Base-by-base conservation (phyloP, 2,113 vertebrate genomes). In the Heterotilapia buettikoferi region DNA sequence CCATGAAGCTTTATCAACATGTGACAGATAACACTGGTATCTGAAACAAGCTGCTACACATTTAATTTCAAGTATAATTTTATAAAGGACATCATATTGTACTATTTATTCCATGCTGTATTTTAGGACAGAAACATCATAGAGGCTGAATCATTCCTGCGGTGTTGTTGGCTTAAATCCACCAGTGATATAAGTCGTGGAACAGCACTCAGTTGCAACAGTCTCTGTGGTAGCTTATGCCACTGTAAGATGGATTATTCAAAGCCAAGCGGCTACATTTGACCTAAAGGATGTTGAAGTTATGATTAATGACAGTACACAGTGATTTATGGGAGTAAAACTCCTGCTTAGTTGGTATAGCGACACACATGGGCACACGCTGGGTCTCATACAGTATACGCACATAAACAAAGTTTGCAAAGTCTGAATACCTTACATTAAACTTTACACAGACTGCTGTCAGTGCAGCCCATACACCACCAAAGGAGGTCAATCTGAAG, bases 1-100 rank as follows among this genome's bases (percentile, higher is more conserved):
- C 92, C 82, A 31, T 18, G 21, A 43, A 86, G 92, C 76, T 94
- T 92, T 89, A 88, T 87, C 80, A 90, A 86, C 88, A 90, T 86
- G 87, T 87, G 71, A 87, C 83, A 61, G 84, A 92, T 86, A 92
- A 83, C 92, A 84, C 88, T 81, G 16, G 59, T 61, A 26, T 90
- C 57, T 52, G 84, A 90, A 88, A 80, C 85, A 90, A 86, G 88
- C 59, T 50, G 57, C 33, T 56, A 36, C 83, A 16, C 81, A 89
- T 88, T 86, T 1, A 81, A 81, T 90, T 78, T 66, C 5, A 82
- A 8, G 56, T 85, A n/a, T 53, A 38, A 76, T 84, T 78, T 85
- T 50, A 45, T 63, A 56, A 81, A 71, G 81, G 43, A 57, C 84
- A 80, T 57, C 24, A 76, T 40, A 80, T 33, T 80, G 38, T 40